These are phyloP conservation scores for Trissolcus brochymenae DNA, from an alignment of 2,888 invertebrate species.

Conservation along the genomic window DNA sequence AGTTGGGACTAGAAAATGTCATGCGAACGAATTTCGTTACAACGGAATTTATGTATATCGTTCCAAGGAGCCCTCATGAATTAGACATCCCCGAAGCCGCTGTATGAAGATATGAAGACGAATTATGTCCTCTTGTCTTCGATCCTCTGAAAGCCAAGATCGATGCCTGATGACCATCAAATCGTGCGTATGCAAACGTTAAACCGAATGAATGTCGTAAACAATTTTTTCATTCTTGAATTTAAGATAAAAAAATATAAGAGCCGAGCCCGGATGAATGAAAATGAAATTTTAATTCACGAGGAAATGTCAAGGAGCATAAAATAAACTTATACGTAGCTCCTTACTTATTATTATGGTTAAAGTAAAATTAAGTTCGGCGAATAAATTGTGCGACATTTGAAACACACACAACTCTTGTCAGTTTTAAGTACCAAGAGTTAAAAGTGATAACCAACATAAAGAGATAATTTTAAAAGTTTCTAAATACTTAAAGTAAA, in stretches of 20 bases:
- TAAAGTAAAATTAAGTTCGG: no score
- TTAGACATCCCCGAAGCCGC: conserved; percentile 35
- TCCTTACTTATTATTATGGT: no score
- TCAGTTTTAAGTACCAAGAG: not conserved
- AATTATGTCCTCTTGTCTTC: conserved; percentile 41
- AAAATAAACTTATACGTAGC: no score
- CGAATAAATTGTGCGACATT: no score
- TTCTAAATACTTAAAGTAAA: not conserved
- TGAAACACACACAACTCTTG: no score
- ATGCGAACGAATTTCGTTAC: conserved; percentile 37
- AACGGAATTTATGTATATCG: conserved; percentile 46
- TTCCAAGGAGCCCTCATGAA: conserved; percentile 38
- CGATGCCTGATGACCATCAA: not conserved
- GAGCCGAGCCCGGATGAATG: no score
- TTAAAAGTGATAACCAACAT: no score
- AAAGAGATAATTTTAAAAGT: not conserved
- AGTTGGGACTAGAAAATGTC: conserved; percentile 37
- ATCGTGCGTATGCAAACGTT: conserved; percentile 16
- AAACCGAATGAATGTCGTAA: not conserved
- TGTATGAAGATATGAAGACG: conserved; percentile 46
- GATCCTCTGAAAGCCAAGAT: conserved; percentile 26
- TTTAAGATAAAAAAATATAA: no score
- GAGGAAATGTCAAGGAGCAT: no score
- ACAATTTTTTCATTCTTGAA: no score
- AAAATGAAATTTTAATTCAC: no score